Base-by-base conservation (phyloP, 2,888 invertebrate species). In the Ophion costatus region DNA sequence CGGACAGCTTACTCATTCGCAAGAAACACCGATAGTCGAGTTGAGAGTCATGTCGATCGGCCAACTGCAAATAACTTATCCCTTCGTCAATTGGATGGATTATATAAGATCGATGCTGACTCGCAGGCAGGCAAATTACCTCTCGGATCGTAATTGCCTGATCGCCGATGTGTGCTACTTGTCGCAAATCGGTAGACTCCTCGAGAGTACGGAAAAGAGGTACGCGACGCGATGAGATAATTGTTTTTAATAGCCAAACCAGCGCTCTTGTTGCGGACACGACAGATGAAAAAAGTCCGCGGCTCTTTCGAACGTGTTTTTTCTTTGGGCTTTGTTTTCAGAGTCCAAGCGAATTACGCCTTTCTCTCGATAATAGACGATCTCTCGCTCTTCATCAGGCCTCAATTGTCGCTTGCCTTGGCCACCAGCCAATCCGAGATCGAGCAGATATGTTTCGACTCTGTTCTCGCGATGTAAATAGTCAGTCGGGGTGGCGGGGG, bases 21-120 rank as follows among this genome's bases (percentile, higher is more conserved):
- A 83, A 64, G 73, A 79, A 24, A 77, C 76, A 76, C 85, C 84
- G 14, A 56, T 85, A 6, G 79, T 87, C 63, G 86, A 87, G 64
- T 66, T 81, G 24, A 88, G 80, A 61, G 81, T 80, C 22, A 87
- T 86, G 85, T 73, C 88, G 45, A 88, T 88, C 22, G 79, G 24
- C 7, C 77, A 85, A 63, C 75, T 88, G n/a, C 81, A 87, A 56
- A 82, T 64, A 45, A 74, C 69, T n/a, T 88, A 86, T 80, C 88
- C 88, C 33, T 86, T 84, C n/a, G 45, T 88, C 11, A 75, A 88
- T 83, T 88, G 88, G 88, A 87, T 87, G 79, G 84, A 87, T 51
- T 85, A 88, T 66, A 83, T 88, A 71, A 84, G 86, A 63, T 77
- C 82, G 42, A 88, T 88, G 86, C 70, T 88, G 17, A 86, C 86